phyloP scores from a whole-genome alignment of 2,888 invertebrate species.

The Lycia hirtaria region DNA sequence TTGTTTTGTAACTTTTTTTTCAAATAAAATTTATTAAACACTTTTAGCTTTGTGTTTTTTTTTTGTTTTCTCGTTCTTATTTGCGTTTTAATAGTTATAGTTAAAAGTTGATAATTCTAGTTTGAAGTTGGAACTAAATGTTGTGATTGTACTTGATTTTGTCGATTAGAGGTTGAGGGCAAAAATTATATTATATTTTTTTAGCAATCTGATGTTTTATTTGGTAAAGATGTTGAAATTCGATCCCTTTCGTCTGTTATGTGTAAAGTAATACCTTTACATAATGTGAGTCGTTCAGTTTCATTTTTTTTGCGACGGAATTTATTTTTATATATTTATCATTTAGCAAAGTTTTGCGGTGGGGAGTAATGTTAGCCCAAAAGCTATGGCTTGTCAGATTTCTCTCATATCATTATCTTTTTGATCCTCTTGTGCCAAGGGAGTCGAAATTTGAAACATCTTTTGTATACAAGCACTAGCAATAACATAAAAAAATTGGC shows the following conservation, averaged over 20 bases:
- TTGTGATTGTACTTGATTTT: conserved; percentile 69
- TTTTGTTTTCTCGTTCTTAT: conserved; percentile 8
- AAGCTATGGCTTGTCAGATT: too few species aligned
- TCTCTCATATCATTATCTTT: too few species aligned
- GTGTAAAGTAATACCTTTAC: too few species aligned
- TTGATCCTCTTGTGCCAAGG: too few species aligned
- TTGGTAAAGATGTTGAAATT: conserved; percentile 20
- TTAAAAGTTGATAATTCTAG: conserved; percentile 12
- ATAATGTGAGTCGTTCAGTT: too few species aligned
- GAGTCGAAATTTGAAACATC: too few species aligned
- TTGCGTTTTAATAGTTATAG: not conserved
- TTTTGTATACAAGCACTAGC: too few species aligned
- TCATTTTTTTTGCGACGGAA: too few species aligned
- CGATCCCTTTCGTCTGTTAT: not conserved
- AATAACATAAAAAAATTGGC: too few species aligned
- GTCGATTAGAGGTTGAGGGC: conserved; percentile 64
- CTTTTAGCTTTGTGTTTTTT: conserved; percentile 57
- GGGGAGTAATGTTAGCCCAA: too few species aligned
- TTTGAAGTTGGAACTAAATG: conserved; percentile 58
- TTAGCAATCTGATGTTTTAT: conserved; percentile 61
- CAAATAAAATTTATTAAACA: conserved; percentile 82
- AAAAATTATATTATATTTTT: conserved; percentile 81
- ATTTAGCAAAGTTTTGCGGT: too few species aligned
- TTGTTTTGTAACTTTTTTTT: conserved; percentile 77
- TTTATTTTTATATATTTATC: too few species aligned